Evolutionary conservation across 2,888 invertebrate species (phyloP), one percentile per base, ranked within the genome.

Genomic region (Drosophila pseudotakahashii): DNA sequence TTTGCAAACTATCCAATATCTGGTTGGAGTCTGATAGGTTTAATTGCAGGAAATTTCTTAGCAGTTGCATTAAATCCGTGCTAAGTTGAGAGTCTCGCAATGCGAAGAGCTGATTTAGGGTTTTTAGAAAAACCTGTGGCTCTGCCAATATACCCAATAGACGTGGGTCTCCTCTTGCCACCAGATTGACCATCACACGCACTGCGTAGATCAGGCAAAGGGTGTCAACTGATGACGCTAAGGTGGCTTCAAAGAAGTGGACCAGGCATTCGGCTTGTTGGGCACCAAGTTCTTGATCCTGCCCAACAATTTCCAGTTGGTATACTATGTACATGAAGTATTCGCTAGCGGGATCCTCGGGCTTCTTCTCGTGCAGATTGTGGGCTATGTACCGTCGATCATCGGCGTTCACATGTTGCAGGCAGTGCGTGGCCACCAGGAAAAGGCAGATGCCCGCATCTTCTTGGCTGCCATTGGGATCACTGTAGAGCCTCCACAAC

Each of bases 401-500:
- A 11, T 78, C 76, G 2, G 11, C 30, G 19, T 73, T 77, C 7
- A 89, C 34, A 0, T 75, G 51, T 3, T 61, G n/a, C 0, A 73
- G 41, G 0, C 79, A 57, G 9, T 78, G 63, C 0, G 62, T 48
- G 0, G 78, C 78, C 34, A 92, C 71, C 10, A 90, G 14, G 50
- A 89, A 81, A 0, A 92, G 55, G 16, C 89, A 89, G 19, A 79
- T 59, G 3, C 81, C 89, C 0, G 90, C 86, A 66, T 92, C 91
- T 36, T 88, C 81, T 0, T 84, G 71, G 34, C 83, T 89, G n/a
- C 19, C 44, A 2, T 44, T 7, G 2, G n/a, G 2, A 3, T 32
- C 57, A 5, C 41, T 60, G 32, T 90, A 91, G 0, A 91, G 53
- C 16, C 77, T 75, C 77, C 91, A 79, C 6, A 91, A 51, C 57